These are phyloP conservation scores for Papilio machaon DNA, from an alignment of 1,140 invertebrate species.

Conservation along the genomic window DNA sequence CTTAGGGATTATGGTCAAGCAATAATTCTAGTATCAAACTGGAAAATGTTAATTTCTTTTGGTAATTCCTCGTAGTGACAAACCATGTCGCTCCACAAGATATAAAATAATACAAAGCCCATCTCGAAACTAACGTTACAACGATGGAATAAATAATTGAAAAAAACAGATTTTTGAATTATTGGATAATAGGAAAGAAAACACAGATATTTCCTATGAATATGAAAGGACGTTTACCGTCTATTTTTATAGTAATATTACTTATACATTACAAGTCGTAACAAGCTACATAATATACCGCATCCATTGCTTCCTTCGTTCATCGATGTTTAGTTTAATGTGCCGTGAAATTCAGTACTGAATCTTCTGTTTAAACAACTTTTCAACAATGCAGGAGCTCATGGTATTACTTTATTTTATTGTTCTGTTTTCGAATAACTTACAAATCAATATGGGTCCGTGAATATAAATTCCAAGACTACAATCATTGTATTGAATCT, in stretches of 20 bases:
- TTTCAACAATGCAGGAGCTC: not conserved
- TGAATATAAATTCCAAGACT: not conserved
- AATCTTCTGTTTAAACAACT: slow-evolving; percentile 22
- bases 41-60: too few species aligned
- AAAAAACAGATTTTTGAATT: too few species aligned
- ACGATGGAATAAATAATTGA: too few species aligned
- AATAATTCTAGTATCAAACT: too few species aligned
- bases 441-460: not conserved
- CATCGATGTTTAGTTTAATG: not conserved
- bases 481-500: too few species aligned
- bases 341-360: slow-evolving; percentile 12
- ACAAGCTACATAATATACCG: not conserved
- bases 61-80: too few species aligned
- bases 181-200: too few species aligned
- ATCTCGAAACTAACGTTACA: too few species aligned
- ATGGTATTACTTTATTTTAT: slow-evolving; percentile 11
- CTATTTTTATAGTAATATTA: too few species aligned
- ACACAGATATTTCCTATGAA: not conserved
- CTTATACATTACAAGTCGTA: not conserved
- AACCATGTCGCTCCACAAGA: too few species aligned
- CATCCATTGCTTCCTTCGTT: not conserved
- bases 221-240: not conserved
- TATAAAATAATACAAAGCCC: too few species aligned
- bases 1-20: too few species aligned
- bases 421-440: not conserved